Conservation (phyloP, 2,113 vertebrate species). For the Cricetomys ansorgei region DNA sequence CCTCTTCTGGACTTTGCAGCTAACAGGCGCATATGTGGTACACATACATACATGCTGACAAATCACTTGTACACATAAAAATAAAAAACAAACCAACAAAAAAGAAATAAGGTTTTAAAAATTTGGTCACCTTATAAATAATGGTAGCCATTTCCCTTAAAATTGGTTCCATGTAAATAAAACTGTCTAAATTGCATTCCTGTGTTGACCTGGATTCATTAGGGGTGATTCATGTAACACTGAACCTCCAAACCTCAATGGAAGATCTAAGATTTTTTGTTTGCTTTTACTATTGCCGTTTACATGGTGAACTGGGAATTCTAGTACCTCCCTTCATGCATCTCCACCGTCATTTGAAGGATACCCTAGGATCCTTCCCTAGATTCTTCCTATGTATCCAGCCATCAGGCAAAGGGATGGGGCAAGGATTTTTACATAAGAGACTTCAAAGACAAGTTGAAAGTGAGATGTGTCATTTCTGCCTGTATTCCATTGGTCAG, state of each 20-base stretch:
- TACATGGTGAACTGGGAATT: not conserved
- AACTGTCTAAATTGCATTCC: slow-evolving; percentile 6
- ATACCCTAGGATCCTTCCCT: not conserved
- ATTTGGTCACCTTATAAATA: not conserved
- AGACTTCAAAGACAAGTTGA: not conserved
- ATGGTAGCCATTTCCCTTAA: slow-evolving; percentile 8
- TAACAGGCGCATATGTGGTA: not conserved
- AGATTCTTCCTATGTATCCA: not conserved
- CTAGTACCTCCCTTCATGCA: not conserved
- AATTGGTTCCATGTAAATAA: not conserved
- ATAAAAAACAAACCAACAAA: not conserved
- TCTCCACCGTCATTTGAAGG: not conserved
- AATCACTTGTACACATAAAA: not conserved
- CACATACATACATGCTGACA: not conserved
- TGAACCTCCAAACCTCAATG: not conserved
- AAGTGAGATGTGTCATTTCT: not conserved
- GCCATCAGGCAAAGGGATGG: not conserved
- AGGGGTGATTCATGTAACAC: not conserved
- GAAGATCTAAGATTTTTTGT: not conserved
- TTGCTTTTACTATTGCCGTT: not conserved
- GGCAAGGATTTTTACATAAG: not conserved
- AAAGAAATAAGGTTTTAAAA: not conserved
- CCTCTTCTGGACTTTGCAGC: not conserved
- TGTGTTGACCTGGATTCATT: not conserved
- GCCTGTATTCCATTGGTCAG: not conserved